Percentiles rank a stretch among this genome's conserved stretches.
These are phyloP conservation scores for Mallotus villosus DNA, from an alignment of 2,797 vertebrate species.

Conservation along the genomic window DNA sequence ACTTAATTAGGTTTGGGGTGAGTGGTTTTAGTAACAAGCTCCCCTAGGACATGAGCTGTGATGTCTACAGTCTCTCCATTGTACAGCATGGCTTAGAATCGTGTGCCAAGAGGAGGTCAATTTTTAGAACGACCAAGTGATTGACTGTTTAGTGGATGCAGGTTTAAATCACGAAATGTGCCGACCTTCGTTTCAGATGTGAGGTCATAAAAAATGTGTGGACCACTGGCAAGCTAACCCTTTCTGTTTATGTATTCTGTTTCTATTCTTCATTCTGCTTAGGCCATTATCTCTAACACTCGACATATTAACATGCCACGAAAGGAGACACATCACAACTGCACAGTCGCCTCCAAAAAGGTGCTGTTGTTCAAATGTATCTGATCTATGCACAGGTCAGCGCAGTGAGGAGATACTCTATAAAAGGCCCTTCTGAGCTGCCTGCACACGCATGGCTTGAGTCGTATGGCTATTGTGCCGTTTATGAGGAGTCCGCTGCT, in stretches of 20 bases:
- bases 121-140: constrained; percentile 23
- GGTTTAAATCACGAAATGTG: neutral
- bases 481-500: constrained; percentile 35
- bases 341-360: neutral
- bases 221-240: too few species aligned
- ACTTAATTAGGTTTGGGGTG: constrained; percentile 54
- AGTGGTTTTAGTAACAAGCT: constrained; percentile 56
- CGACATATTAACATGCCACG: neutral
- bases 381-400: neutral
- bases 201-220: neutral
- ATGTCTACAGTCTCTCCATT: constrained; percentile 34
- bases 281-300: neutral
- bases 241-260: too few species aligned
- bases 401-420: constrained; percentile 17
- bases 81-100: constrained; percentile 28
- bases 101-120: constrained; percentile 26
- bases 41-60: constrained; percentile 39
- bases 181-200: constrained; percentile 10
- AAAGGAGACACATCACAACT: neutral
- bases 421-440: constrained; percentile 19
- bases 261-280: neutral
- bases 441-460: constrained; percentile 14
- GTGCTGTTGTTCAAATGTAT: neutral
- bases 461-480: constrained; percentile 17
- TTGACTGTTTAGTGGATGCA: constrained; percentile 2